A percentile compares a stretch with the other conserved stretches of the same genome.
Conservation (phyloP, 2,113 vertebrate genomes). For the Bothrops jararaca region DNA sequence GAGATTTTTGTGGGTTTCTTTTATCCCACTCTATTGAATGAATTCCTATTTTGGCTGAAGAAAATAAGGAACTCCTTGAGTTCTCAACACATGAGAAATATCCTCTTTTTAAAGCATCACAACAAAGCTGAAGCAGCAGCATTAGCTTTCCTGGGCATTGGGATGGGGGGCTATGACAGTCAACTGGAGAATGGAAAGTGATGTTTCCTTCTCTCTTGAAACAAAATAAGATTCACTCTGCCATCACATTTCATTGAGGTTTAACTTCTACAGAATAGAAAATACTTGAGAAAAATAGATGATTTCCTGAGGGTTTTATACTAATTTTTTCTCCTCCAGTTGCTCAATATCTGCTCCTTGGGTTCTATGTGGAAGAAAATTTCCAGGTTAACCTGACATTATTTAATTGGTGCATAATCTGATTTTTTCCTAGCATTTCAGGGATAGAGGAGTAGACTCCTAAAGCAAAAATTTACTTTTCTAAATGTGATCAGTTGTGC, state of each 20-base stretch:
- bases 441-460: not conserved
- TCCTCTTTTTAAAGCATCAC: not conserved
- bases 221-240: not conserved
- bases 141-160: not conserved
- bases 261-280: not conserved
- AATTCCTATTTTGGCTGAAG: not conserved
- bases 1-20: not conserved
- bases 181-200: not conserved
- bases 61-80: not conserved
- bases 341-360: not conserved
- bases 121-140: not conserved
- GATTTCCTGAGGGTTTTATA: not conserved
- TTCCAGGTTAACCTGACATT: not conserved
- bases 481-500: not conserved
- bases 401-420: not conserved
- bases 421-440: not conserved
- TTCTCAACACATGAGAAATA: not conserved
- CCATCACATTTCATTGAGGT: not conserved
- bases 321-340: not conserved
- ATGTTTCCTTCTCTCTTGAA: not conserved
- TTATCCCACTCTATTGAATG: not conserved
- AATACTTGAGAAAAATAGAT: not conserved
- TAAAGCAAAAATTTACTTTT: constrained; percentile 18
- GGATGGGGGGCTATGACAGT: not conserved
- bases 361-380: not conserved